Percentiles rank a stretch among this genome's conserved stretches.
phyloP scores from a whole-genome alignment of 2,888 invertebrate genomes.

The Thecophora atra region DNA sequence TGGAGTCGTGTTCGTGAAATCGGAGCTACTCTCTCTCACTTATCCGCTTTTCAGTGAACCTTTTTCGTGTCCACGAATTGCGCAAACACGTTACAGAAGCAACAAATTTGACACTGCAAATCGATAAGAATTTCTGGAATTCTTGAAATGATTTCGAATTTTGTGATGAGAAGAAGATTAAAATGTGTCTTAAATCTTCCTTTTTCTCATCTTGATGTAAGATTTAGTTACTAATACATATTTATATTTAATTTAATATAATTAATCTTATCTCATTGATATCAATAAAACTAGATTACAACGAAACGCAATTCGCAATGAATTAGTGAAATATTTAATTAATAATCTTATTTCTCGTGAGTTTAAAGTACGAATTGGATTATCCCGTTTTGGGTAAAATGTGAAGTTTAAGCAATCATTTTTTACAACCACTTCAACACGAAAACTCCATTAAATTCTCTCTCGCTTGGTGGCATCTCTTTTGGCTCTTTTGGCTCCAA shows the following conservation, averaged over 20 bases:
- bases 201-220: no score
- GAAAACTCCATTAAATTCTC: slow-evolving; percentile 16
- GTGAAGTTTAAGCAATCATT: background rate
- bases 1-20: background rate
- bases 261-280: background rate
- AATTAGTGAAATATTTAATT: no score
- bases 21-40: background rate
- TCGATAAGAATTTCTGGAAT: background rate
- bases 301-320: no score
- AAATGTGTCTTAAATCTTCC: no score
- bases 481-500: background rate
- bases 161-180: no score
- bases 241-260: no score
- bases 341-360: background rate
- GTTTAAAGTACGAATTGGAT: no score
- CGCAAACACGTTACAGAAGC: background rate
- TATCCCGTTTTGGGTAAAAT: background rate
- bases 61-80: background rate
- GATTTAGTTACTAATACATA: no score
- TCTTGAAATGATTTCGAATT: background rate
- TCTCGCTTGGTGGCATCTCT: slow-evolving; percentile 22
- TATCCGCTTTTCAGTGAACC: background rate
- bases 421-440: slow-evolving; percentile 12
- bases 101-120: background rate
- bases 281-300: background rate